phyloP scores from a whole-genome alignment of 2,888 invertebrate genomes.

The Tetheella fluctuosa region DNA sequence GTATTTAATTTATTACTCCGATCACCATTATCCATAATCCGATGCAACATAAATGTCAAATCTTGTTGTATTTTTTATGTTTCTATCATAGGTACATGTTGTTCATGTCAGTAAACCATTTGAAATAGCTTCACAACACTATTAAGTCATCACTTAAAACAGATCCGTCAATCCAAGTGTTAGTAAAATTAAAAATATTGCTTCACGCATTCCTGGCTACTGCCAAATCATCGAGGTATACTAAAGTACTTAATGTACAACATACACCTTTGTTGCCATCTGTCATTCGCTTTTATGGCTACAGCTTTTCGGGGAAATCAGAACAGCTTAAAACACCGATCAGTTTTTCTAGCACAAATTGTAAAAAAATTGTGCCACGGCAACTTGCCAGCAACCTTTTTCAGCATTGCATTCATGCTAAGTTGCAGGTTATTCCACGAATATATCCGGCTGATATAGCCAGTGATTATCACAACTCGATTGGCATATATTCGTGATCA shows the following conservation, averaged over 20 bases:
- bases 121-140: conserved; percentile 32
- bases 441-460: conserved; percentile 21
- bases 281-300: conserved; percentile 13
- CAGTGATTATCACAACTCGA: conserved; percentile 39
- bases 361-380: neutral
- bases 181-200: conserved; percentile 57
- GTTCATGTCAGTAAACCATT: conserved; percentile 55
- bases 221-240: conserved; percentile 32
- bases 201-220: conserved; percentile 47
- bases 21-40: neutral
- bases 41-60: neutral
- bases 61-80: conserved; percentile 16
- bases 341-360: neutral
- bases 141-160: conserved; percentile 37
- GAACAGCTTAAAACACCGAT: neutral
- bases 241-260: conserved; percentile 21
- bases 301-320: neutral
- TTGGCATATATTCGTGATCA: conserved; percentile 63
- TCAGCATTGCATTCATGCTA: neutral
- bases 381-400: conserved; percentile 19
- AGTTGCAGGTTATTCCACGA: conserved; percentile 15
- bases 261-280: conserved; percentile 11
- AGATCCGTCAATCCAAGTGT: conserved; percentile 40
- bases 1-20: neutral
- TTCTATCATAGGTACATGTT: conserved; percentile 28